Conservation (phyloP, 2,113 vertebrate genomes). For the Stomatorhinus ivindoensis region DNA sequence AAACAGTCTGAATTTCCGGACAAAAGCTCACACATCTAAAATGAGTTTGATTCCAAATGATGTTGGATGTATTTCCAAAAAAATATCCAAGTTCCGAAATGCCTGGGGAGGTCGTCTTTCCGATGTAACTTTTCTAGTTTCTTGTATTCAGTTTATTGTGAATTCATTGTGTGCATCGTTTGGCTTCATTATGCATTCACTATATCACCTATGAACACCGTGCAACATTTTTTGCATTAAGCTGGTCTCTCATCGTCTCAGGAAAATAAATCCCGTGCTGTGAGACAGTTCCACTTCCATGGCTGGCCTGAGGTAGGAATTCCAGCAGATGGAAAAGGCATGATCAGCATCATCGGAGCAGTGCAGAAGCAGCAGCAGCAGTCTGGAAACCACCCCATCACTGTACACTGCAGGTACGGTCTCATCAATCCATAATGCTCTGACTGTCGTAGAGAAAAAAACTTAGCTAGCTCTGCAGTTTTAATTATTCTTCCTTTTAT, state of each 20-base stretch:
- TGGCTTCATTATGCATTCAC: background rate
- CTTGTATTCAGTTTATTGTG: background rate
- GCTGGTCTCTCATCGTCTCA: conserved; percentile 37
- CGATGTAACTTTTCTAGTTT: background rate
- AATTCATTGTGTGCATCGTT: background rate
- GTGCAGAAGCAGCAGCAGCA: conserved; percentile 98
- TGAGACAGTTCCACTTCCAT: conserved; percentile 95
- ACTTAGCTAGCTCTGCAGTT: too few species aligned
- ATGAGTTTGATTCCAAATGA: too few species aligned
- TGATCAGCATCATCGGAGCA: conserved; percentile 95
- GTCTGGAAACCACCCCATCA: conserved; percentile 97
- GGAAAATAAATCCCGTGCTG: conserved; percentile 91
- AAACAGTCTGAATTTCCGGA: too few species aligned
- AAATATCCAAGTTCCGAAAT: background rate
- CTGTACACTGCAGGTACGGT: conserved; percentile 64
- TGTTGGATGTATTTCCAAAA: too few species aligned
- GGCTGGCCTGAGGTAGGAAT: conserved; percentile 98
- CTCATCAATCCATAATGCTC: background rate
- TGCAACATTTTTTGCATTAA: background rate
- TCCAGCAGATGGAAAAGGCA: conserved; percentile 88
- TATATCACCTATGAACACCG: background rate
- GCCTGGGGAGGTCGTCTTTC: background rate
- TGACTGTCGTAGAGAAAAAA: too few species aligned
- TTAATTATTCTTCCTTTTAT: too few species aligned
- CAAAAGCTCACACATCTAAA: too few species aligned